These are phyloP conservation scores for Acanthisitta chloris DNA, from an alignment of 2,113 vertebrate species.

Conservation along the genomic window DNA sequence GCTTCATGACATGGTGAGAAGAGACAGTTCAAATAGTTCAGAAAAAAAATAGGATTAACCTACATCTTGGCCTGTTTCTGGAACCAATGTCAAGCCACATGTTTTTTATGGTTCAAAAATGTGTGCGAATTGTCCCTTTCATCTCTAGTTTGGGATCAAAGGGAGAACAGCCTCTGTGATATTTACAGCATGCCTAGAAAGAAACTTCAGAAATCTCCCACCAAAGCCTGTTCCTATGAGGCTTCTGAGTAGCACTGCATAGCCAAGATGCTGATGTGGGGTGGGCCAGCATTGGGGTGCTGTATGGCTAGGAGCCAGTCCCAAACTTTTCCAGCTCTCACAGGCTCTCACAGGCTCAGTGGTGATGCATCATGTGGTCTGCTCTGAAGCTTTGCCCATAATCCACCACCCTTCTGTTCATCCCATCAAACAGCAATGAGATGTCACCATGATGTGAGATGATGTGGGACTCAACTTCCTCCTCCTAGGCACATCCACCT, in stretches of 20 bases:
- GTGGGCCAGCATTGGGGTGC: neutral
- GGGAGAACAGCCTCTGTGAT: neutral
- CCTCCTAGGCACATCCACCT: neutral
- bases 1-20: neutral
- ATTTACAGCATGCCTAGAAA: neutral
- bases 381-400: neutral
- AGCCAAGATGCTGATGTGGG: neutral
- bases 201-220: neutral
- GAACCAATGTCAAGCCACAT: conserved; percentile 3
- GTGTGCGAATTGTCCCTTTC: neutral
- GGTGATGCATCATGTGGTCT: neutral
- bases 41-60: neutral
- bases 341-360: neutral
- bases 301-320: fast-evolving
- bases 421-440: neutral
- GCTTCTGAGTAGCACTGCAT: neutral
- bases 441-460: fast-evolving
- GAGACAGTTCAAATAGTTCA: conserved; percentile 1
- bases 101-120: neutral
- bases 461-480: neutral
- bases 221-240: neutral
- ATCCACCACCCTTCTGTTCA: fast-evolving
- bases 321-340: neutral
- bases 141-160: conserved; percentile 30
- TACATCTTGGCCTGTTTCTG: neutral